These are phyloP conservation scores for Macroramphosus scolopax DNA, from an alignment of 2,797 vertebrate species.

Conservation along the genomic window DNA sequence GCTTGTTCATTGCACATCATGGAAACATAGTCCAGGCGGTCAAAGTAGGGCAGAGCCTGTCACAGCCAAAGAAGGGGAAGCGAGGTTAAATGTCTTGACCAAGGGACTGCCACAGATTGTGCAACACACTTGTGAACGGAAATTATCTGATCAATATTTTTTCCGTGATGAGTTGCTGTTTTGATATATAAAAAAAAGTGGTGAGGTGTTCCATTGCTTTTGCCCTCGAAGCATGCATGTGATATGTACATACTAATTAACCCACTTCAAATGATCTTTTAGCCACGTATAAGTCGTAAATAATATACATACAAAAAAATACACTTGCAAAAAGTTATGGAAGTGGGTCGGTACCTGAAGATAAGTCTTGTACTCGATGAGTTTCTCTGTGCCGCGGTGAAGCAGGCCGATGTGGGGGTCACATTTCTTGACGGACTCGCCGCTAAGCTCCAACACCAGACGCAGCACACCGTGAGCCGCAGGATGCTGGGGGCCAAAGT, in stretches of 20 bases:
- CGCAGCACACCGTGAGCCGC: constrained; percentile 92
- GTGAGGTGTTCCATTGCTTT: no score
- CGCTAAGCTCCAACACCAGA: constrained; percentile 91
- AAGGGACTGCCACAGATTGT: not conserved
- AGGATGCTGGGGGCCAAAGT: constrained; percentile 95
- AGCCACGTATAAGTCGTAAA: no score
- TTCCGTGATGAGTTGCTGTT: no score
- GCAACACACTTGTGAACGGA: no score
- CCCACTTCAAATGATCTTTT: no score
- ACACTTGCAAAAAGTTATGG: not conserved
- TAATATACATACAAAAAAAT: not conserved
- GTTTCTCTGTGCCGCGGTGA: constrained; percentile 93
- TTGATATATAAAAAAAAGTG: no score
- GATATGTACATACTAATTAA: no score
- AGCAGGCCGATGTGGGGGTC: constrained; percentile 93
- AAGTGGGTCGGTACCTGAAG: constrained; percentile 80
- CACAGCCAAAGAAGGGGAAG: constrained; percentile 16
- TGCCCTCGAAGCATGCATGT: no score
- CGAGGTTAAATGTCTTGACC: not conserved
- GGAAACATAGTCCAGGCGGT: constrained; percentile 94
- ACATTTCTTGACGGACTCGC: constrained; percentile 90
- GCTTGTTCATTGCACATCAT: constrained; percentile 98
- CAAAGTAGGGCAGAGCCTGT: constrained; percentile 93
- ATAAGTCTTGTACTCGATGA: constrained; percentile 95
- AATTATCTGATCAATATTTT: no score